These are phyloP conservation scores for Pantala flavescens DNA, from an alignment of 1,140 invertebrate species.

Conservation along the genomic window DNA sequence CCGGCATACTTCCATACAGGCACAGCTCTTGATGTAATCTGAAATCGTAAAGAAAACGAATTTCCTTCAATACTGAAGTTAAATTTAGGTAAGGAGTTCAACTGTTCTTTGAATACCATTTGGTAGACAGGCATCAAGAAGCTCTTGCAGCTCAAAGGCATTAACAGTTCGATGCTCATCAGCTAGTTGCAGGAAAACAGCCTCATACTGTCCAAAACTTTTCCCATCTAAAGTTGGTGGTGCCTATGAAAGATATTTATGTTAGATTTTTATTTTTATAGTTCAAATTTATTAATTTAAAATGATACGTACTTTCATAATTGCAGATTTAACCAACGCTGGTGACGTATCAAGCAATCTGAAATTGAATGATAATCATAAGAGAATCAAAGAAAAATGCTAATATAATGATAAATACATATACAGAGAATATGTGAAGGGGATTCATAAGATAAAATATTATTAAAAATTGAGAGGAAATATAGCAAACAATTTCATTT, in stretches of 20 bases:
- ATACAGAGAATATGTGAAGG: too few species aligned
- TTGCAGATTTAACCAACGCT: constrained; percentile 56
- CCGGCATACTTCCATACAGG: constrained; percentile 80
- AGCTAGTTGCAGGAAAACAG: constrained; percentile 78
- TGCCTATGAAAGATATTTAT: constrained; percentile 30
- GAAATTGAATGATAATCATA: constrained; percentile 19
- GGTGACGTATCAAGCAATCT: constrained; percentile 65
- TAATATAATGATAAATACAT: too few species aligned
- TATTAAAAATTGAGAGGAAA: constrained; percentile 3
- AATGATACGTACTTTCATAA: constrained; percentile 42
- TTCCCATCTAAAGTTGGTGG: constrained; percentile 57
- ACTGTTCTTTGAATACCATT: constrained; percentile 49
- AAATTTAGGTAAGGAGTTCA: not conserved
- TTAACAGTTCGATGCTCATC: constrained; percentile 80
- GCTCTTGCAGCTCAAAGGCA: constrained; percentile 82
- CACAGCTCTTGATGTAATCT: constrained; percentile 91
- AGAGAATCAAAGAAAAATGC: too few species aligned
- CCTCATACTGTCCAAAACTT: constrained; percentile 76
- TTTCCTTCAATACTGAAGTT: not conserved
- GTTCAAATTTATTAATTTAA: not conserved
- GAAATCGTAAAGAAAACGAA: constrained; percentile 26
- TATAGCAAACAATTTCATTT: not conserved
- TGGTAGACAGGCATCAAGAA: constrained; percentile 81
- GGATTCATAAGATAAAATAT: too few species aligned
- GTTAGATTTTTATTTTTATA: not conserved